Base-by-base conservation (phyloP, 2,888 invertebrate species). In the Hemistola chrysoprasaria region DNA sequence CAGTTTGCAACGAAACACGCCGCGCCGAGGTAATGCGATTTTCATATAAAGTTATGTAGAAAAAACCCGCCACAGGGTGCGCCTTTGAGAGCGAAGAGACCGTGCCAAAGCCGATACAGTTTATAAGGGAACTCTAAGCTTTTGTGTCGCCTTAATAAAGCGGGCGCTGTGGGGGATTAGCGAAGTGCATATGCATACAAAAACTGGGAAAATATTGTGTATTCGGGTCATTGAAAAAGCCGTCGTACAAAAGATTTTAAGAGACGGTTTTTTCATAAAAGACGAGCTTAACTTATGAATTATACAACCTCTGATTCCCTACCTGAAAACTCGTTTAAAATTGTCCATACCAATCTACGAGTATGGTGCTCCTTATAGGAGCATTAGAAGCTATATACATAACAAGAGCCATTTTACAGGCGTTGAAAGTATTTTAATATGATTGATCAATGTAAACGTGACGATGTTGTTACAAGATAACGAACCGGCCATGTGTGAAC, bases 41-140 rank as follows among this genome's bases (percentile, higher is more conserved):
- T 71, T 69, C 69, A 67, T 69, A 74, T 57, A 73, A 65, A 70
- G 62, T 70, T 72, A 76, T 73, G 75, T 67, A n/a, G n/a, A 72
- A 75, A 73, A 67, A 62, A 45, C 50, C 37, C 27, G 42, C 51
- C 50, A 56, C 49, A 59, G 56, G 47, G 48, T n/a, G n/a, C 52
- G 60, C 59, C 63, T 70, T 65, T 70, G 64, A 64, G 51, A 50
- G 47, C 49, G 51, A 53, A 54, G 47, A 22, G 33, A 33, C 37
- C 46, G 45, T 32, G 29, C 32, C 53, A 53, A 53, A 59, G 53
- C 51, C 53, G 47, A 56, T 56, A 53, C 53, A 45, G 51, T 55
- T 55, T 59, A 50, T 52, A 58, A 54, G 59, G 47, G 40, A 43
- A 37, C 47, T 56, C 48, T 40, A 47, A 56, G 48, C 47, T 47